These are phyloP conservation scores for Pseudanteris insignis DNA, from an alignment of 2,888 invertebrate genomes.

Conservation along the genomic window DNA sequence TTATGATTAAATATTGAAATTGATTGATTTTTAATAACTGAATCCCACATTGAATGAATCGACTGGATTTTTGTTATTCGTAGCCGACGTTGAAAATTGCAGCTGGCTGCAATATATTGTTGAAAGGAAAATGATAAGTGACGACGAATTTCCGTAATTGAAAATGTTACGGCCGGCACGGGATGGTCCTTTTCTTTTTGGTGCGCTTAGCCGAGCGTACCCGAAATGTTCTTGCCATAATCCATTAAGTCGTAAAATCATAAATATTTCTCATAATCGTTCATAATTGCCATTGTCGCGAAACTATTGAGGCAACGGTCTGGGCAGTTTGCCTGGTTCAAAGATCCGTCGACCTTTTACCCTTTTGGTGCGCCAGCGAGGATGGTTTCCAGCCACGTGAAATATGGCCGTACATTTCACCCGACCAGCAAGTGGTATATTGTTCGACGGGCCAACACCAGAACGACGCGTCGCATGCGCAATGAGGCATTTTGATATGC, in stretches of 20 bases:
- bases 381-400: neutral
- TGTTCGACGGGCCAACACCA: conserved; percentile 1
- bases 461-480: conserved; percentile 2
- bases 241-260: conserved; percentile 58
- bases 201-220: conserved; percentile 12
- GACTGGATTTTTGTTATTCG: too few species aligned
- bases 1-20: conserved; percentile 6
- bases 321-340: conserved; percentile 22
- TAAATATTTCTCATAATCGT: conserved; percentile 63
- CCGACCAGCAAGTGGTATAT: conserved; percentile 3
- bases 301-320: too few species aligned
- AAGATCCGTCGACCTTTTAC: conserved; percentile 2
- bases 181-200: too few species aligned
- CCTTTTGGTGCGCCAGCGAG: neutral
- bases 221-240: conserved; percentile 49
- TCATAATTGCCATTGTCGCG: conserved; percentile 56
- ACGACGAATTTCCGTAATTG: conserved; percentile 18
- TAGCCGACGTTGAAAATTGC: conserved; percentile 5
- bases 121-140: conserved; percentile 33
- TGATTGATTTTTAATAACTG: conserved; percentile 30
- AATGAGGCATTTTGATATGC: too few species aligned
- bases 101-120: conserved; percentile 21
- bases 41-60: conserved; percentile 29
- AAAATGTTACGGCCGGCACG: too few species aligned
- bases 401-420: conserved; percentile 1